phyloP scores from a whole-genome alignment of 1,140 invertebrate genomes.

The Daktulosphaira vitifoliae region DNA sequence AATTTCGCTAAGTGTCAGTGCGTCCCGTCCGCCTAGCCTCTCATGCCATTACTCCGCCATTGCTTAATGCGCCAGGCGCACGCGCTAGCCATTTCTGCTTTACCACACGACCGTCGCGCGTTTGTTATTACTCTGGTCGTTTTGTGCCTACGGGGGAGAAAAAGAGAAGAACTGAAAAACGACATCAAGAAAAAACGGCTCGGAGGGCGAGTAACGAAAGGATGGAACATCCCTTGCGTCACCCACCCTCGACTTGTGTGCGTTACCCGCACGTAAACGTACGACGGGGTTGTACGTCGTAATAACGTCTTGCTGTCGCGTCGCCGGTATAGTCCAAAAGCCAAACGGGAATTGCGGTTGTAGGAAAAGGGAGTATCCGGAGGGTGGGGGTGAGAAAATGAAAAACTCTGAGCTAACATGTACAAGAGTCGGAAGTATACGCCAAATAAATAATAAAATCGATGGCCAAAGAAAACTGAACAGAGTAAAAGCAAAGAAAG shows the following conservation, averaged over 20 bases:
- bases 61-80: background rate
- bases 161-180: background rate
- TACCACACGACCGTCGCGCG: background rate
- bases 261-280: background rate
- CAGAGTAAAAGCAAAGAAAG: background rate
- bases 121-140: background rate
- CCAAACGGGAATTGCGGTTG: background rate
- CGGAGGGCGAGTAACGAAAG: too few species aligned
- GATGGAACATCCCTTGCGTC: background rate
- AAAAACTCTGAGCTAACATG: background rate
- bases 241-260: background rate
- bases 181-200: background rate
- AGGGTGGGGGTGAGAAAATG: background rate
- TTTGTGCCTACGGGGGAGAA: background rate
- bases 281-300: background rate
- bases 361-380: background rate
- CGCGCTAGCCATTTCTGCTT: background rate
- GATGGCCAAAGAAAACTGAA: constrained; percentile 12
- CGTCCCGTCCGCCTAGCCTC: background rate
- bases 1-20: constrained; percentile 30
- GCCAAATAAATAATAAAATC: constrained; percentile 29
- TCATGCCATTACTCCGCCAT: background rate
- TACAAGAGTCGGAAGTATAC: background rate
- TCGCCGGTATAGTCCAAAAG: background rate
- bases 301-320: background rate